Percentiles rank a stretch among this genome's conserved stretches.
These are phyloP conservation scores for Phoeniculus purpureus DNA, from an alignment of 2,797 vertebrate genomes.

Conservation along the genomic window DNA sequence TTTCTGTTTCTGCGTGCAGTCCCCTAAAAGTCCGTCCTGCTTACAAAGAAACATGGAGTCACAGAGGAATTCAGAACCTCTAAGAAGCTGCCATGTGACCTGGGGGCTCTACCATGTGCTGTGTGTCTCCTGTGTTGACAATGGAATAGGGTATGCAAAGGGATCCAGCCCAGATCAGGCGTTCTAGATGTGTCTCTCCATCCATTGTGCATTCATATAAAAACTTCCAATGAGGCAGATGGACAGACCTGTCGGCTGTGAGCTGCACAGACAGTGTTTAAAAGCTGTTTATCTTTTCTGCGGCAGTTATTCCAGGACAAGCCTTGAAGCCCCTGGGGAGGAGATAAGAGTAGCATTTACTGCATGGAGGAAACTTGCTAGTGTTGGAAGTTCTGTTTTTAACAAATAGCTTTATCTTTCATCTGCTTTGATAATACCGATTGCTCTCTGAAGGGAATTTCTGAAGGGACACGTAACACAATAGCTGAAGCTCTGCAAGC, in stretches of 20 bases:
- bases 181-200: not conserved
- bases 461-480: not conserved
- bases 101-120: fast-evolving
- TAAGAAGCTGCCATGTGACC: not conserved
- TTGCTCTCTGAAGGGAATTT: conserved; percentile 17
- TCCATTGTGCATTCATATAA: not conserved
- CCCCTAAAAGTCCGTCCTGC: not conserved
- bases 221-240: not conserved
- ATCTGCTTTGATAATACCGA: not conserved
- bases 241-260: not conserved
- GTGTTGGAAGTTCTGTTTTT: conserved; percentile 42
- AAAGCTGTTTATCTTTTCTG: not conserved
- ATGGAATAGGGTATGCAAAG: not conserved
- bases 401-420: conserved; percentile 28
- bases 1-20: not conserved
- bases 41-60: not conserved
- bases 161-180: not conserved
- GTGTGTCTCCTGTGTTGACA: not conserved
- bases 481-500: not conserved
- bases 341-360: not conserved
- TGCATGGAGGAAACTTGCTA: conserved; percentile 6
- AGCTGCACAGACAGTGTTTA: not conserved
- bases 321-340: not conserved
- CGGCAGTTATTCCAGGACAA: not conserved
- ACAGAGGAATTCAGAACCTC: not conserved